Base-by-base conservation (phyloP, 2,888 invertebrate species). In the Drosophila mulleri region DNA sequence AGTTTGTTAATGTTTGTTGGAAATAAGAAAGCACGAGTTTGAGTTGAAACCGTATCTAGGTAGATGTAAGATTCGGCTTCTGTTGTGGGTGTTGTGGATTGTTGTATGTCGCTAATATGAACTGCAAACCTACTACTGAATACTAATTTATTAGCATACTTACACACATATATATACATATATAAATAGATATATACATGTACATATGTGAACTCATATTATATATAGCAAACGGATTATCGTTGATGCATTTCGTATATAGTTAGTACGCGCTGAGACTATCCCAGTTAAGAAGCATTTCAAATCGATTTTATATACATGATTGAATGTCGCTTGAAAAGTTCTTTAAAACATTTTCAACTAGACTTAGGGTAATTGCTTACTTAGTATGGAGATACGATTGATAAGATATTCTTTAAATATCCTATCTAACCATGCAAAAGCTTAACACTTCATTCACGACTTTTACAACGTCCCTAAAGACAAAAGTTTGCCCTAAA, bases 21-120 rank as follows among this genome's bases (percentile, higher is more conserved):
- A 75, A 72, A 60, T 85, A 84, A 83, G 79, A 81, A 82, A 87
- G 87, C 84, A 72, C 67, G 59, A 80, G 48, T 72, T 56, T 54
- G 39, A 68, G 61, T 78, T 29, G 29, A 29, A 29, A 29, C 2
- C 8, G 29, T 29, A 29, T 12, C 63, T 65, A 65, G 64, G 63
- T 61, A 50, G 53, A 62, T 41, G 41, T 45, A 8, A 23, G 53
- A 18, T 9, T 45, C 39, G 20, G n/a, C 52, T 39, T 50, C 23
- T 62, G 39, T 66, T 66, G 39, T 75, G n/a, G 29, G 8, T 54
- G 42, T 58, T 48, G 48, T n/a, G 35, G 18, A n/a, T 52, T 48
- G 56, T 67, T 47, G 56, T 67, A 52, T 61, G 57, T 74, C 54
- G 62, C 78, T 70, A 67, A 62, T 61, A 70, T 70, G 74, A 77